These are phyloP conservation scores for Poecilobothrus nobilitatus DNA, from an alignment of 2,888 invertebrate species.

Conservation along the genomic window DNA sequence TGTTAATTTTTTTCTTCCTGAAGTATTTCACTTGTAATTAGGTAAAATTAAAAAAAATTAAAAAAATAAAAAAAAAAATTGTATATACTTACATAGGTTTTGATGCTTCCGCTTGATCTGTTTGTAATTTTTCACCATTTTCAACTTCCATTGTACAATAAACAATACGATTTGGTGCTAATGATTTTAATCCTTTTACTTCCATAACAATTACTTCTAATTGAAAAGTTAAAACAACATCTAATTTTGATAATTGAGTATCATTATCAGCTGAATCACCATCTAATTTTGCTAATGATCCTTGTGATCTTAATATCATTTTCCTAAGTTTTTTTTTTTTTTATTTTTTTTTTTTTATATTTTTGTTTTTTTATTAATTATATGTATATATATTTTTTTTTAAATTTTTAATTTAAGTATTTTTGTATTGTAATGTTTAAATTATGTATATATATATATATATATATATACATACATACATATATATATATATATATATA, in stretches of 20 bases:
- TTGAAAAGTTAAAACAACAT: slow-evolving; percentile 94
- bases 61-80: no score
- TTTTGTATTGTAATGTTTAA: not conserved
- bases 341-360: not conserved
- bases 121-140: slow-evolving; percentile 96
- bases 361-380: not conserved
- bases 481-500: no score
- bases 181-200: slow-evolving; percentile 93
- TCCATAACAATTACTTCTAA: slow-evolving; percentile 99
- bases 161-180: slow-evolving; percentile 94
- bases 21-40: no score
- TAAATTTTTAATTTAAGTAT: not conserved
- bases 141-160: slow-evolving; percentile 99
- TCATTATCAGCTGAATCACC: slow-evolving; percentile 93
- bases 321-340: slow-evolving; percentile 29
- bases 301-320: slow-evolving; percentile 67
- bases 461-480: no score
- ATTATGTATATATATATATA: not conserved
- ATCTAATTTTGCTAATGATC: slow-evolving; percentile 86
- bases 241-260: slow-evolving; percentile 92
- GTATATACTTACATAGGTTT: slow-evolving; percentile 75
- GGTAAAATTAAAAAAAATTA: no score
- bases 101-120: slow-evolving; percentile 98
- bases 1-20: no score
- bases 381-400: not conserved